Evolutionary conservation across 2,888 invertebrate genomes (phyloP), one percentile per base, ranked within the genome.

Genomic region (Drosophila multiciliata): DNA sequence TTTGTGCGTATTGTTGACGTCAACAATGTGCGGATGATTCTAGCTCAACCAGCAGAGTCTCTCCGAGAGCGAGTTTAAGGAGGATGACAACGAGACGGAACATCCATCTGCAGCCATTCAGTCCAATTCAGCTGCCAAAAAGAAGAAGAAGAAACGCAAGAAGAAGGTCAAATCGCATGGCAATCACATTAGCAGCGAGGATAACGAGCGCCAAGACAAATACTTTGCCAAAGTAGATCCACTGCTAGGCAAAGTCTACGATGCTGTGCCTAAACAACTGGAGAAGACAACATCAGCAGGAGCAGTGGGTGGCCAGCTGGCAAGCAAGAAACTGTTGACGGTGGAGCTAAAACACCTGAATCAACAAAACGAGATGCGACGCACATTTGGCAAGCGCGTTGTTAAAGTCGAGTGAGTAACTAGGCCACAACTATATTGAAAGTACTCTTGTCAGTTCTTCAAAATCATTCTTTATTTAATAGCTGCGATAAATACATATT

Each of bases 341-440:
- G 94, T 96, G 33, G 96, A 96, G 75, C 94, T 95, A 75, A 96
- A 96, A 89, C 94, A 96, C 92, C 93, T 97, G 29, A 97, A 97
- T 93, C 95, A 96, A 15, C 96, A 96, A 78, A 96, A 96, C 93
- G 97, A 97, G 93, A 94, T 97, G 91, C 96, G 96, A 73, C 94
- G 95, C 89, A 96, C 97, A 88, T 97, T 97, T 94, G 97, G 97
- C 29, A 95, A 96, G 26, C 95, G 96, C 92, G 96, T 96, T 62
- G 95, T 97, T 29, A 96, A 96, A 92, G 94, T 95, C 62, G 96
- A 96, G 91, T 93, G 89, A 88, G 90, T 78, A 12, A 3, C 33
- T 9, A 32, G 15, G 11, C 1, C 11, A 29, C 11, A 35, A 49
- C 12, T 64, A 11, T 35, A 42, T n/a, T 36, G 12, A 20, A 8